Conservation (phyloP, 2,888 invertebrate species). For the Chrysina gloriosa region DNA sequence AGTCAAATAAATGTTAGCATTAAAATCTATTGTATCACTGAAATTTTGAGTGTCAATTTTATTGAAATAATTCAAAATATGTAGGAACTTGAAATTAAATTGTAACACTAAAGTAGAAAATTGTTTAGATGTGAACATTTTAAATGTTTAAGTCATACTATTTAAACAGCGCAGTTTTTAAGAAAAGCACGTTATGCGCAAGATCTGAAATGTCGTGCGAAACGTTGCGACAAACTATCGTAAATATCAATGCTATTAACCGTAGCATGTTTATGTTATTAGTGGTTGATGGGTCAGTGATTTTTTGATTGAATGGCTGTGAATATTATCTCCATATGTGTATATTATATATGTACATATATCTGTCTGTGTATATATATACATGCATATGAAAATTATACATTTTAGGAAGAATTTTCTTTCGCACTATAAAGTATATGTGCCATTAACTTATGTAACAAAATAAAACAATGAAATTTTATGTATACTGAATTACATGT, state of each 20-base stretch:
- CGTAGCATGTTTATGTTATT: constrained; percentile 32
- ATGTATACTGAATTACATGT: constrained; percentile 49
- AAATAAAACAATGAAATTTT: constrained; percentile 43
- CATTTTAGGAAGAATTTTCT: constrained; percentile 48
- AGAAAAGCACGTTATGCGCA: constrained; percentile 21
- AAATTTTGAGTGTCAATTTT: constrained; percentile 15
- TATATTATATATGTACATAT: constrained; percentile 39
- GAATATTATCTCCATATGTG: constrained; percentile 52
- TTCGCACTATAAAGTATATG: constrained; percentile 50
- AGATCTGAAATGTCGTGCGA: constrained; percentile 32
- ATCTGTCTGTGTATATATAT: constrained; percentile 41
- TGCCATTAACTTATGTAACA: constrained; percentile 56
- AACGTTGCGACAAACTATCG: constrained; percentile 37
- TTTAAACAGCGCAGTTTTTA: constrained; percentile 23
- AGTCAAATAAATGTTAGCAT: constrained; percentile 40
- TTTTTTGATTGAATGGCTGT: constrained; percentile 53
- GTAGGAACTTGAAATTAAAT: constrained; percentile 51
- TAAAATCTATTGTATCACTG: constrained; percentile 45
- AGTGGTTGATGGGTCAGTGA: constrained; percentile 49
- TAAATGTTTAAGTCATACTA: constrained; percentile 23
- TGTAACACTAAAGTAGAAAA: constrained; percentile 40
- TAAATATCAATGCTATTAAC: constrained; percentile 42
- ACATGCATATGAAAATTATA: constrained; percentile 44
- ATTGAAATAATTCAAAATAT: constrained; percentile 39
- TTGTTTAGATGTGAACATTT: constrained; percentile 37